A percentile compares a stretch with the other conserved stretches of the same genome.
Evolutionary conservation across 1,140 invertebrate species (phyloP).

Genomic region (Pseudobourletiella spinata): DNA sequence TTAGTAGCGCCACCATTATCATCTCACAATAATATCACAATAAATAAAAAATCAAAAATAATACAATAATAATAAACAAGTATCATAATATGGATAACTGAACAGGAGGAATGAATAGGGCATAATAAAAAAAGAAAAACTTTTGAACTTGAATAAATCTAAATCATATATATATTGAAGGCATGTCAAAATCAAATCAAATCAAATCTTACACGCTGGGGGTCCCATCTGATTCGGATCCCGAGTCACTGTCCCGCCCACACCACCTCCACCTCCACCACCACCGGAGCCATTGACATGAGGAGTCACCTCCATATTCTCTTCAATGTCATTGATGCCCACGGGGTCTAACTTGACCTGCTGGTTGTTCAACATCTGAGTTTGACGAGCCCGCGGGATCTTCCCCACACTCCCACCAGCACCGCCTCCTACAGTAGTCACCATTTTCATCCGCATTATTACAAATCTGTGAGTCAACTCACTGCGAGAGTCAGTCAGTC

Average conservation of each 20-base stretch:
- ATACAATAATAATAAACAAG: too few species aligned
- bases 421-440: neutral
- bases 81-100: too few species aligned
- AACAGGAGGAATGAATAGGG: too few species aligned
- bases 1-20: too few species aligned
- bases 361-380: neutral
- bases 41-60: too few species aligned
- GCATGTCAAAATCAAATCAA: too few species aligned
- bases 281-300: conserved; percentile 9
- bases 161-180: too few species aligned
- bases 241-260: conserved; percentile 13
- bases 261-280: conserved; percentile 11
- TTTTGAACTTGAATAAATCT: too few species aligned
- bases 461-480: neutral
- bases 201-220: too few species aligned
- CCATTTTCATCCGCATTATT: conserved; percentile 12
- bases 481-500: neutral
- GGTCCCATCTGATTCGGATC: conserved; percentile 16
- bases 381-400: conserved; percentile 29
- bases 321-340: conserved; percentile 16
- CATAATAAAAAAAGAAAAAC: too few species aligned
- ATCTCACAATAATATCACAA: too few species aligned
- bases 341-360: neutral
- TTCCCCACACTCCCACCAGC: conserved; percentile 11
- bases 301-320: conserved; percentile 23